Conservation (phyloP, 2,888 invertebrate genomes). For the Drosophila rubida region DNA sequence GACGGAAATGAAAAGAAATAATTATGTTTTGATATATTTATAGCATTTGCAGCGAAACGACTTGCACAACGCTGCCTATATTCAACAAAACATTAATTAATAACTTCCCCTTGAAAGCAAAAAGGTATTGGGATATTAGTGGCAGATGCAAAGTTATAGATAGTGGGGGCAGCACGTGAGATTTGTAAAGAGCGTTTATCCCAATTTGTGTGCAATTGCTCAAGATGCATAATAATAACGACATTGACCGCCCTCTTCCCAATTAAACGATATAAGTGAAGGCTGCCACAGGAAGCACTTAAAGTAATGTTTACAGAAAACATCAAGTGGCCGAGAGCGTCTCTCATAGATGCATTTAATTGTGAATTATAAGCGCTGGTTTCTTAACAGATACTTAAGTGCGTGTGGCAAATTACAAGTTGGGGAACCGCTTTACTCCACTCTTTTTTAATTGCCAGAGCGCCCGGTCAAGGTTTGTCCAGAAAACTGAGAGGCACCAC, state of each 20-base stretch:
- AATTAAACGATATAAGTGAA: conserved; percentile 29
- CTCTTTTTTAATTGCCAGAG: conserved; percentile 37
- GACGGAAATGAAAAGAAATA: conserved; percentile 24
- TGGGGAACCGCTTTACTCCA: conserved; percentile 18
- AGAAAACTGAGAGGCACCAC: conserved; percentile 22
- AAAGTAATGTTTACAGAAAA: conserved; percentile 22
- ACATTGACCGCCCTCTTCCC: conserved; percentile 26
- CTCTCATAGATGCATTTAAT: conserved; percentile 37
- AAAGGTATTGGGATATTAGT: not conserved
- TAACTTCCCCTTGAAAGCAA: not conserved
- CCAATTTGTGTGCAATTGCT: not conserved
- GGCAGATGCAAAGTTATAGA: not conserved
- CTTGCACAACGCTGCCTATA: not conserved
- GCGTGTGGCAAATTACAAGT: conserved; percentile 53
- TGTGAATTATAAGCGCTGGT: conserved; percentile 38
- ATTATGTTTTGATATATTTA: conserved; percentile 3
- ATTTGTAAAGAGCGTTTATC: not conserved
- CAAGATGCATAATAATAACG: not conserved
- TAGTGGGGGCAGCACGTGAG: not conserved
- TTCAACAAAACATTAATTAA: not conserved
- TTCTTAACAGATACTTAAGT: conserved; percentile 38
- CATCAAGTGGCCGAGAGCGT: conserved; percentile 1
- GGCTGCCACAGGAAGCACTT: conserved; percentile 51
- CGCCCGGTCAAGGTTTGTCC: conserved; percentile 34
- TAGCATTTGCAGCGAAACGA: not conserved